These are phyloP conservation scores for Callorhinus ursinus DNA, from an alignment of 2,113 vertebrate species.

Conservation along the genomic window DNA sequence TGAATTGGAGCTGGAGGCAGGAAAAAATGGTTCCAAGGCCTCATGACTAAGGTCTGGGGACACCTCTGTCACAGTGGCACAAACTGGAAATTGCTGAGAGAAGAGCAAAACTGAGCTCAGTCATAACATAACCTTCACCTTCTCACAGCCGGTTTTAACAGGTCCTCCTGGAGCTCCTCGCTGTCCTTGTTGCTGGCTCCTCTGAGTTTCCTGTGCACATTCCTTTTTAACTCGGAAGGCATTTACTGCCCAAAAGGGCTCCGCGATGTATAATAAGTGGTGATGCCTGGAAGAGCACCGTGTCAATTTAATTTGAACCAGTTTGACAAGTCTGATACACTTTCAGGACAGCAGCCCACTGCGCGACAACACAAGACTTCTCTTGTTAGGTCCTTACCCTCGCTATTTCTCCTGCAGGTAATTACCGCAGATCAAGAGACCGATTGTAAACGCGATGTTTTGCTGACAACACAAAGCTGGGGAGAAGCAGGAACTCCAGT, in stretches of 20 bases:
- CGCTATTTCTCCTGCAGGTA: conserved; percentile 83
- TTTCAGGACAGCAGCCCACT: conserved; percentile 75
- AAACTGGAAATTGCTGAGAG: conserved; percentile 70
- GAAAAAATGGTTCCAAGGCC: not conserved
- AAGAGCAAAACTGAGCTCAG: conserved; percentile 37
- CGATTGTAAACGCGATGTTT: conserved; percentile 83
- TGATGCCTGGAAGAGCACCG: conserved; percentile 70
- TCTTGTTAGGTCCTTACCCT: conserved; percentile 82
- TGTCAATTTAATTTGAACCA: conserved; percentile 87
- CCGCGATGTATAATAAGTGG: conserved; percentile 76
- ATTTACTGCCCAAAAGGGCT: conserved; percentile 73
- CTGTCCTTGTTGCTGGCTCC: conserved; percentile 42
- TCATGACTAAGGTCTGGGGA: conserved; percentile 35
- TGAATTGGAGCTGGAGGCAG: conserved; percentile 45
- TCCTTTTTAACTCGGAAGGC: conserved; percentile 61
- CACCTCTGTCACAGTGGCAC: conserved; percentile 1
- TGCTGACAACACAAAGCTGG: conserved; percentile 87
- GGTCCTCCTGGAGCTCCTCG: conserved; percentile 16
- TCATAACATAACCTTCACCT: not conserved
- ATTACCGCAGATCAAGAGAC: conserved; percentile 87
- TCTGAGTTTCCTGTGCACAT: conserved; percentile 58
- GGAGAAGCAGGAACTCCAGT: conserved; percentile 74
- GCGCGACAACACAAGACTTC: conserved; percentile 69
- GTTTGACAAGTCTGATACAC: conserved; percentile 84
- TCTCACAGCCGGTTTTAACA: not conserved